Evolutionary conservation across 2,113 vertebrate genomes (phyloP).

Genomic region (Pungitius pungitius): DNA sequence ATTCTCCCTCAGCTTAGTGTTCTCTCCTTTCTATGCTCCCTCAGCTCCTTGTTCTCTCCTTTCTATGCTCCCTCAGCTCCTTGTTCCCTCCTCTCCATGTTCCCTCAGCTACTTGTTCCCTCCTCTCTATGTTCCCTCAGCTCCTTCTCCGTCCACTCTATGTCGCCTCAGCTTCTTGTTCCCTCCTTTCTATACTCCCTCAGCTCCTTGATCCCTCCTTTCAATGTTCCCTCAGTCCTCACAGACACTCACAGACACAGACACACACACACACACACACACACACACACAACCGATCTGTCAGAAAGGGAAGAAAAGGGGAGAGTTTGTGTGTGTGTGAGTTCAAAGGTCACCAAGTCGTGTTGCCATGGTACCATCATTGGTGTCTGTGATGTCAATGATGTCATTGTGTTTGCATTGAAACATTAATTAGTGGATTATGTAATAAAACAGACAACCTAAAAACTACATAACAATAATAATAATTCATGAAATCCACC

Average conservation of each 20-base stretch:
- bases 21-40: background rate
- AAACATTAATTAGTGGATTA: too few relatives aligned
- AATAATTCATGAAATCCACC: too few relatives aligned
- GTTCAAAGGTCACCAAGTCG: background rate
- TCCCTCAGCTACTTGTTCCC: background rate
- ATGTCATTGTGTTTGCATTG: background rate
- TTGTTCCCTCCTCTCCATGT: background rate
- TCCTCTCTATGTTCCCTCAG: background rate
- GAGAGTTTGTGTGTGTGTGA: too few relatives aligned
- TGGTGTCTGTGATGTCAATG: background rate
- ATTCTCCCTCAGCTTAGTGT: background rate
- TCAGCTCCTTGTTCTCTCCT: background rate
- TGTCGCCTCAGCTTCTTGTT: too few relatives aligned
- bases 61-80: too few relatives aligned
- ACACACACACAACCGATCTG: conserved; percentile 19
- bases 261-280: conserved; percentile 13
- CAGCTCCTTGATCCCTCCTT: too few relatives aligned
- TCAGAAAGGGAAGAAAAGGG: too few relatives aligned
- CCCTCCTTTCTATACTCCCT: too few relatives aligned
- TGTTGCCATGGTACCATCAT: background rate
- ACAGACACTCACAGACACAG: background rate
- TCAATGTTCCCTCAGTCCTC: too few relatives aligned
- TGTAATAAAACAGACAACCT: too few relatives aligned
- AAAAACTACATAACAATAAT: too few relatives aligned
- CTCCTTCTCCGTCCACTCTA: too few relatives aligned